These are phyloP conservation scores for Agrypnus murinus DNA, from an alignment of 2,888 invertebrate genomes.

Conservation along the genomic window DNA sequence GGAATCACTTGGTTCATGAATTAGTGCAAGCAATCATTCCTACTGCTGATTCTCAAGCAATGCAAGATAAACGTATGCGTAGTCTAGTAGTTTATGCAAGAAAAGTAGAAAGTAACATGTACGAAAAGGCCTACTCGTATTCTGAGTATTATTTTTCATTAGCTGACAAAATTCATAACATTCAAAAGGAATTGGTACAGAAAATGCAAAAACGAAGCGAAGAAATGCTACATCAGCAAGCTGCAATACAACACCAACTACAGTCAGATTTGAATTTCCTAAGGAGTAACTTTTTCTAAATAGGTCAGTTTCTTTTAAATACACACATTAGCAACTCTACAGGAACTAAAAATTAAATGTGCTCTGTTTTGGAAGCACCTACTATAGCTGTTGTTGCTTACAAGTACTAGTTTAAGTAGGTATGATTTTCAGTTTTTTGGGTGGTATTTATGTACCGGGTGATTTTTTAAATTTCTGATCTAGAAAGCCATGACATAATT, in stretches of 20 bases:
- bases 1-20: conserved; percentile 99
- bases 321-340: too few relatives aligned
- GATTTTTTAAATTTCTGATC: too few relatives aligned
- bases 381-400: conserved; percentile 70
- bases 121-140: conserved; percentile 97
- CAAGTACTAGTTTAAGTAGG: conserved; percentile 71
- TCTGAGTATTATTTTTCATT: conserved; percentile 99
- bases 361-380: too few relatives aligned
- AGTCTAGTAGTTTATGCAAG: conserved; percentile 98
- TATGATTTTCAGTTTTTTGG: too few relatives aligned
- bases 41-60: conserved; percentile 96
- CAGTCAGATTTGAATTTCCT: conserved; percentile 71
- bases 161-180: conserved; percentile 99
- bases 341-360: too few relatives aligned
- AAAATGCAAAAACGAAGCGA: conserved; percentile 94
- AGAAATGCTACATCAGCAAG: conserved; percentile 76
- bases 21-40: conserved; percentile 99
- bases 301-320: too few relatives aligned
- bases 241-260: conserved; percentile 71
- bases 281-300: conserved; percentile 75
- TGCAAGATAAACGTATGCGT: conserved; percentile 97
- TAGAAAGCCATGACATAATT: too few relatives aligned
- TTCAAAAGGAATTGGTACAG: conserved; percentile 98
- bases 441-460: too few relatives aligned
- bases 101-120: conserved; percentile 99